Conservation (phyloP, 2,797 vertebrate species). For the Leptoclinus maculatus region DNA sequence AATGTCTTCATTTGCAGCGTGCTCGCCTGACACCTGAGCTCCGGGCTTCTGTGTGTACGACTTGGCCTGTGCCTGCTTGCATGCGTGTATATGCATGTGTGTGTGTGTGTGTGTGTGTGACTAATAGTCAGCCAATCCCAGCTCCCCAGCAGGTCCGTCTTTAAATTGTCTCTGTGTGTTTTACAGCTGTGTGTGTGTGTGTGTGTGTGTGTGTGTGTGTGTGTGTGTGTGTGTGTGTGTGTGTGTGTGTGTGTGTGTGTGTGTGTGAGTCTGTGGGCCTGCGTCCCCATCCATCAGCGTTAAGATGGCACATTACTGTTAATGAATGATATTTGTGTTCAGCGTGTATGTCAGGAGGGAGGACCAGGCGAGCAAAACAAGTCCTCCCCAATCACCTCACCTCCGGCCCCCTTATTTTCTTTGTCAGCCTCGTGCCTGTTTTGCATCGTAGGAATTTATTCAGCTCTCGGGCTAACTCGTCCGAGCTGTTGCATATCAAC, state of each 20-base stretch:
- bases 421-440: conserved; percentile 64
- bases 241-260: too few relatives aligned
- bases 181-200: too few relatives aligned
- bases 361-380: conserved; percentile 79
- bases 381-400: conserved; percentile 76
- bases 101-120: conserved; percentile 73
- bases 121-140: conserved; percentile 83
- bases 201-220: too few relatives aligned
- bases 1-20: conserved; percentile 88
- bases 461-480: conserved; percentile 45
- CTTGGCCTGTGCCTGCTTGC: conserved; percentile 30
- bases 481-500: conserved; percentile 31
- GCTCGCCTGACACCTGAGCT: conserved; percentile 82
- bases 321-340: conserved; percentile 93
- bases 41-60: conserved; percentile 52
- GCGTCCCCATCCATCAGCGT: conserved; percentile 88
- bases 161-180: conserved; percentile 97
- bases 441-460: conserved; percentile 68
- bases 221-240: too few relatives aligned
- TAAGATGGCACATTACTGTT: conserved; percentile 93
- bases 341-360: conserved; percentile 84
- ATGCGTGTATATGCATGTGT: background rate
- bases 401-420: conserved; percentile 67
- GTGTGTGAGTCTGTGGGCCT: conserved; percentile 80
- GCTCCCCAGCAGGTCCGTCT: conserved; percentile 92